Evolutionary conservation across 2,888 invertebrate genomes (phyloP).

Genomic region (Dermolepida albohirtum): DNA sequence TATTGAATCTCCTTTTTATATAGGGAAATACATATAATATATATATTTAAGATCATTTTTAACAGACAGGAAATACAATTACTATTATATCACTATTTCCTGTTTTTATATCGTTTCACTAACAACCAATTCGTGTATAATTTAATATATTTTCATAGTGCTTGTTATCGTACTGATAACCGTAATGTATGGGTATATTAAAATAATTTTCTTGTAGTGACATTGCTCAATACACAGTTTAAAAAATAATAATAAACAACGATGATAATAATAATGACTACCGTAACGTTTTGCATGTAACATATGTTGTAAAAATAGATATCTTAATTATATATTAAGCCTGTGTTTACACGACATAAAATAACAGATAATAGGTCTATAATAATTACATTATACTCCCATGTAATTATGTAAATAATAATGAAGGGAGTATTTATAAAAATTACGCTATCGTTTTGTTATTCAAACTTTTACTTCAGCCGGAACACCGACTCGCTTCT

Average conservation of each 20-base stretch:
- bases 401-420: no score
- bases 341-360: constrained; percentile 5
- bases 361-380: not conserved
- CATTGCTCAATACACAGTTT: not conserved
- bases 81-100: constrained; percentile 28
- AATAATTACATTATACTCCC: not conserved
- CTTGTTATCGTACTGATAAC: constrained; percentile 14
- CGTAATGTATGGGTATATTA: not conserved
- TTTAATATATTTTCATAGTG: constrained; percentile 17
- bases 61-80: constrained; percentile 33
- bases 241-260: constrained; percentile 11
- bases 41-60: constrained; percentile 12
- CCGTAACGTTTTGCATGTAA: constrained; percentile 15
- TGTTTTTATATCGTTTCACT: constrained; percentile 24
- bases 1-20: no score
- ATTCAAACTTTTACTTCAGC: no score
- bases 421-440: no score
- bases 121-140: constrained; percentile 18
- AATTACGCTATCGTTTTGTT: no score
- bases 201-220: constrained; percentile 19
- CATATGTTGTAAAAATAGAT: constrained; percentile 21
- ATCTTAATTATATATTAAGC: constrained; percentile 24
- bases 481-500: no score
- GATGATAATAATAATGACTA: constrained; percentile 3
- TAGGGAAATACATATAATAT: no score